phyloP scores from a whole-genome alignment of 2,888 invertebrate species.

The Acrocyrtus sp. region DNA sequence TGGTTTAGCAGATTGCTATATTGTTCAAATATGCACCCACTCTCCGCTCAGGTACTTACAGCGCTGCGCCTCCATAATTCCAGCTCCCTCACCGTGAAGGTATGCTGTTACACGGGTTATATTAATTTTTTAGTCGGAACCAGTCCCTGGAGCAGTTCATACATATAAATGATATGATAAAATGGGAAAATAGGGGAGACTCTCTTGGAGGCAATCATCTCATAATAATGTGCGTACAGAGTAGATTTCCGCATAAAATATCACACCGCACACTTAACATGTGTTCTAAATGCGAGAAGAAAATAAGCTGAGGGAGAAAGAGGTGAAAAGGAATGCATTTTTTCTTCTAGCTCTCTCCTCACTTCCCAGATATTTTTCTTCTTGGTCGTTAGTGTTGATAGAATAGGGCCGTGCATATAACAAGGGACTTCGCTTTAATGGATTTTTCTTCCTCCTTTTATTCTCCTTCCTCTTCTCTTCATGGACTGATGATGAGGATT shows the following conservation, averaged over 20 bases:
- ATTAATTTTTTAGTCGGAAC: too few species aligned
- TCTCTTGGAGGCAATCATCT: background rate
- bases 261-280: background rate
- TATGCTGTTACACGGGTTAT: too few species aligned
- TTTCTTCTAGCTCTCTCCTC: background rate
- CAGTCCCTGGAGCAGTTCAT: too few species aligned
- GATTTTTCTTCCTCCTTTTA: conserved; percentile 31
- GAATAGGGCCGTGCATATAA: conserved; percentile 42
- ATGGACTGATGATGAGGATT: too few species aligned
- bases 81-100: too few species aligned
- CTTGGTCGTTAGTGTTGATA: conserved; percentile 9
- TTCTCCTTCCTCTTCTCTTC: conserved; percentile 17
- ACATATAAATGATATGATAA: conserved; percentile 46
- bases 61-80: too few species aligned
- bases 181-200: background rate
- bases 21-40: too few species aligned
- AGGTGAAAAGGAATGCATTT: background rate
- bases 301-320: background rate
- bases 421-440: conserved; percentile 41
- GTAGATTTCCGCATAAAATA: too few species aligned
- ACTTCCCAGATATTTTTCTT: too few species aligned
- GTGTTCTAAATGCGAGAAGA: conserved; percentile 1
- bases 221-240: conserved; percentile 17
- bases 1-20: too few species aligned
- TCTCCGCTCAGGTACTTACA: too few species aligned